Evolutionary conservation across 2,888 invertebrate species (phyloP), one percentile per base, ranked within the genome.

Genomic region (Drosophila colorata): DNA sequence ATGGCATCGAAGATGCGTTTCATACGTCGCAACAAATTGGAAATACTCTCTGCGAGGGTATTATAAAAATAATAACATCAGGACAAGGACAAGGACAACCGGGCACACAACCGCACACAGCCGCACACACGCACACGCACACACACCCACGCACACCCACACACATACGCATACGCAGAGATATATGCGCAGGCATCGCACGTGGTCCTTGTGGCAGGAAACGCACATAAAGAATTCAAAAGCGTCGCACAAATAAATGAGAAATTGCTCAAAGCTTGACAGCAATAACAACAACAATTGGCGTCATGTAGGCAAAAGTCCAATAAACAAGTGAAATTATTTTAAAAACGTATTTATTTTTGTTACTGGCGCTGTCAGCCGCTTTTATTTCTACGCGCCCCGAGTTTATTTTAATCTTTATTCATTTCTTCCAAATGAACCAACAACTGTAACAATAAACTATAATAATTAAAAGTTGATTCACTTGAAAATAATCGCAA

Each of bases 211-310:
- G 14, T 33, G 55, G 48, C 51, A 37, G 69, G 46, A 55, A 56
- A 31, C 56, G 33, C 40, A 59, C 40, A 56, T 37, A 28, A 71
- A 41, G 43, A 73, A 48, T 58, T 61, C 47, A 37, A 55, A 51
- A 41, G 59, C 35, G 23, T 35, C 49, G 25, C 40, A 48, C 20
- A 69, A 69, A 68, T 59, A 68, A 63, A 74, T 69, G 51, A 64
- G 37, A 55, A 67, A 57, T 60, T 60, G 49, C 37, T 31, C 18
- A 46, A 51, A 57, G 43, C 35, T 46, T 52, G 25, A 49, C 35
- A 53, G 31, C 49, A 63, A 40, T 37, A 55, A 7, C 35, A 61
- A 23, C 33, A 14, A 66, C 20, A 48, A 33, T 23, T 56, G 53
- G 7, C 40, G 23, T 2, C 14, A n/a, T 58, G 53, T 53, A 53